These are phyloP conservation scores for Macrocentrus cingulum DNA, from an alignment of 1,140 invertebrate species.

Conservation along the genomic window DNA sequence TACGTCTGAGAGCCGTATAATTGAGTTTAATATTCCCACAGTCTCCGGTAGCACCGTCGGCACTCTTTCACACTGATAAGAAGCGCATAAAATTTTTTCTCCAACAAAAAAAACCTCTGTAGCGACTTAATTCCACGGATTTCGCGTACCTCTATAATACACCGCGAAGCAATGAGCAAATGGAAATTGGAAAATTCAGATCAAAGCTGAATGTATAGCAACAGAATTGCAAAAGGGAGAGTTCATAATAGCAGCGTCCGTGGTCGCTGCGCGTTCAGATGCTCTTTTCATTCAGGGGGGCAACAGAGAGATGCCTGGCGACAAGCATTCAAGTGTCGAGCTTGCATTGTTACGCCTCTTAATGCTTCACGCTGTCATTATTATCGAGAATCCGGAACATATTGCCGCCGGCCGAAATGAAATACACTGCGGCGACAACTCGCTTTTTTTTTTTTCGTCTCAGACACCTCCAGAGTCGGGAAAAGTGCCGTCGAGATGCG, in stretches of 20 bases:
- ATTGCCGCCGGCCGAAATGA: conserved; percentile 38
- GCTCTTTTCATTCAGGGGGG: conserved; percentile 17
- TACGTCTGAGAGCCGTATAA: too few relatives aligned
- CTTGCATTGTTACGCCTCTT: conserved; percentile 54
- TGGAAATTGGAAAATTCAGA: not conserved
- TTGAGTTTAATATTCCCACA: too few relatives aligned
- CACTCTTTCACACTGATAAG: too few relatives aligned
- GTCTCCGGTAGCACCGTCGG: too few relatives aligned
- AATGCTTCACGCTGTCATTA: conserved; percentile 52
- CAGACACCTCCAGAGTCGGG: not conserved
- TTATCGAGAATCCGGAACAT: conserved; percentile 53
- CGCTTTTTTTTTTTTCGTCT: conserved; percentile 39
- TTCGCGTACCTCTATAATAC: too few relatives aligned
- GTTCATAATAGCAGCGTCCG: not conserved
- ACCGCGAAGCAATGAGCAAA: too few relatives aligned
- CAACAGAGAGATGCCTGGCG: conserved; percentile 35
- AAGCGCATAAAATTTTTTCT: too few relatives aligned
- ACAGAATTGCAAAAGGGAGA: not conserved
- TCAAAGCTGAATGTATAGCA: not conserved
- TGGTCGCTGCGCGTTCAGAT: not conserved
- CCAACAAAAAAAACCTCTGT: too few relatives aligned
- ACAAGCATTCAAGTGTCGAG: conserved; percentile 55
- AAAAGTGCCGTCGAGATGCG: not conserved
- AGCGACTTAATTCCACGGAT: too few relatives aligned
- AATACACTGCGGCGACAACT: conserved; percentile 41